Evolutionary conservation across 2,113 vertebrate species (phyloP).

Genomic region (Oenanthe melanoleuca): DNA sequence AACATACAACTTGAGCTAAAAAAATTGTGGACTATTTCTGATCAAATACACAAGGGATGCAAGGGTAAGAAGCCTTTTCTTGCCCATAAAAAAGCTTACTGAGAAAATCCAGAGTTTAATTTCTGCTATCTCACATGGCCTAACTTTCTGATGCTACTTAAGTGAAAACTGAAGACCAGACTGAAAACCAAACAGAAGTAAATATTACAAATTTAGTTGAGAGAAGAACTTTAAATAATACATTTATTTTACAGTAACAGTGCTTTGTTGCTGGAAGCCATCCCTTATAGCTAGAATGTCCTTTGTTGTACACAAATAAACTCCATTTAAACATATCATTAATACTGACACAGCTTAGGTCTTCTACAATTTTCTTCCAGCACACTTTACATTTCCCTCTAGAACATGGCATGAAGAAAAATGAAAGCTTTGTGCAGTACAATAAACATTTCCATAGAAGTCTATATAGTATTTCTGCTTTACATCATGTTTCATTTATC

Average conservation of each 20-base stretch:
- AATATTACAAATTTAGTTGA: not conserved
- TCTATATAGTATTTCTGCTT: conserved; percentile 45
- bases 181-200: not conserved
- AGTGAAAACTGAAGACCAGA: not conserved
- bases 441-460: conserved; percentile 44
- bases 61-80: not conserved
- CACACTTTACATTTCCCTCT: not conserved
- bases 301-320: not conserved
- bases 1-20: not conserved
- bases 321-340: not conserved
- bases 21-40: not conserved
- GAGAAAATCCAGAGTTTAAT: not conserved
- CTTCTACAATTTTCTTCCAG: not conserved
- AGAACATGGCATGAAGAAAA: conserved; percentile 16
- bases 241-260: not conserved
- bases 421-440: conserved; percentile 37
- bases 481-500: conserved; percentile 60
- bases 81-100: not conserved
- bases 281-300: not conserved
- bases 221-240: not conserved
- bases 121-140: not conserved
- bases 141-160: not conserved
- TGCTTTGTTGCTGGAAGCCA: not conserved
- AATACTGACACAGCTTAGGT: not conserved
- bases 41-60: not conserved